Conservation (phyloP, 2,888 invertebrate species). For the Galeruca laticollis region DNA sequence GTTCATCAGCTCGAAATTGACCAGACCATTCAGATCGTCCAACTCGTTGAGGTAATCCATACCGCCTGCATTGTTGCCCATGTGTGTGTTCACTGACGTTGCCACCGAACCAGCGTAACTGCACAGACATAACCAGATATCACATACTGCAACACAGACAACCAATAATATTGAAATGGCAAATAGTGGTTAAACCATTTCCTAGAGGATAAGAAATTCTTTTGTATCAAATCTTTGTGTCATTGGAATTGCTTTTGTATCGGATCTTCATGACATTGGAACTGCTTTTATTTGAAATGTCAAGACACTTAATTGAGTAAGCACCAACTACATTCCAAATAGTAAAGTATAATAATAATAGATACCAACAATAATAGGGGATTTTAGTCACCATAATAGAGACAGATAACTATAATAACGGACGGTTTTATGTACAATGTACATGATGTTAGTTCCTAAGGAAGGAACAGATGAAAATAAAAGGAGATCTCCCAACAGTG, state of each 20-base stretch:
- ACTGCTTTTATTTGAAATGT: too few relatives aligned
- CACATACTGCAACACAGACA: constrained; percentile 68
- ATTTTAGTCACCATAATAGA: too few relatives aligned
- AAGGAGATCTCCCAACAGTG: too few relatives aligned
- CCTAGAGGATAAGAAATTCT: neutral
- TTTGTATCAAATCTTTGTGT: neutral
- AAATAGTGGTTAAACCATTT: constrained; percentile 28
- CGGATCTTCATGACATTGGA: neutral
- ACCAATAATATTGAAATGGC: constrained; percentile 52
- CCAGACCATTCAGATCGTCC: constrained; percentile 62
- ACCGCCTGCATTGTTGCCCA: constrained; percentile 53
- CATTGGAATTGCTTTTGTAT: too few relatives aligned
- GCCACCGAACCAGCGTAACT: constrained; percentile 65
- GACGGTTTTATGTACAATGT: too few relatives aligned
- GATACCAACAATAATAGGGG: too few relatives aligned
- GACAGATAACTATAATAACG: too few relatives aligned
- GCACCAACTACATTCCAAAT: too few relatives aligned
- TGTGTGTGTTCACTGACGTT: constrained; percentile 58
- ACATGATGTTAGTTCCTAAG: too few relatives aligned
- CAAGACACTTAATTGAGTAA: too few relatives aligned
- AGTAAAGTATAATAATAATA: too few relatives aligned
- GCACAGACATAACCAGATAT: constrained; percentile 68
- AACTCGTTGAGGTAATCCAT: constrained; percentile 64
- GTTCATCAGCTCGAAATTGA: constrained; percentile 63
- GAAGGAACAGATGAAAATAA: too few relatives aligned